Conservation (phyloP, 2,888 invertebrate genomes). For the Apodemia zela region DNA sequence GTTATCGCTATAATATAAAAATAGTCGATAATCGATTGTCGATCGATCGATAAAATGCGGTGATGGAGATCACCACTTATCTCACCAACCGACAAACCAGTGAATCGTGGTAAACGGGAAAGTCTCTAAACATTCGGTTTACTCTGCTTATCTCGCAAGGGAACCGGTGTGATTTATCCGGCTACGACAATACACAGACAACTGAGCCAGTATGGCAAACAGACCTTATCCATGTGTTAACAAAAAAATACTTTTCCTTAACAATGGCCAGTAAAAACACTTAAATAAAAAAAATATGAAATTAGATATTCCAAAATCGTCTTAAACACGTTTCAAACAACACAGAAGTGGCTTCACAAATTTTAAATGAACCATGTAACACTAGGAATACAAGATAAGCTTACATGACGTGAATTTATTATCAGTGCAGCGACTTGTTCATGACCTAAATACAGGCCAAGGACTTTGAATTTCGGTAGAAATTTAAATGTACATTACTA, state of each 20-base stretch:
- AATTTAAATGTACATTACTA: background rate
- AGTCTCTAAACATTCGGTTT: no score
- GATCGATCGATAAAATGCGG: no score
- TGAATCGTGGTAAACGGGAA: no score
- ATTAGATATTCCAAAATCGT: conserved; percentile 16
- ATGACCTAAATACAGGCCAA: conserved; percentile 10
- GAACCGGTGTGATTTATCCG: no score
- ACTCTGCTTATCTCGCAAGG: no score
- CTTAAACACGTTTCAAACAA: conserved; percentile 17
- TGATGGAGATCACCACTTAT: no score
- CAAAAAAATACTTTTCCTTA: background rate
- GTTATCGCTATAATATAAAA: no score
- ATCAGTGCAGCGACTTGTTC: conserved; percentile 11
- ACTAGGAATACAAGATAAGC: conserved; percentile 17
- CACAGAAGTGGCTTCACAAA: conserved; percentile 15
- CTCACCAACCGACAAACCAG: no score
- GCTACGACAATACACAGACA: no score
- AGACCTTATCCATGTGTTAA: background rate
- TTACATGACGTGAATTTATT: conserved; percentile 13
- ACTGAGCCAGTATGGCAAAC: no score
- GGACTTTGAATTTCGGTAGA: background rate
- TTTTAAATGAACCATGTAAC: conserved; percentile 17
- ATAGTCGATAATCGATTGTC: no score
- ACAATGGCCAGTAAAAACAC: background rate
- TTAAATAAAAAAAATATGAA: conserved; percentile 7